Base-by-base conservation (phyloP, 2,797 vertebrate genomes). In the Falco biarmicus region DNA sequence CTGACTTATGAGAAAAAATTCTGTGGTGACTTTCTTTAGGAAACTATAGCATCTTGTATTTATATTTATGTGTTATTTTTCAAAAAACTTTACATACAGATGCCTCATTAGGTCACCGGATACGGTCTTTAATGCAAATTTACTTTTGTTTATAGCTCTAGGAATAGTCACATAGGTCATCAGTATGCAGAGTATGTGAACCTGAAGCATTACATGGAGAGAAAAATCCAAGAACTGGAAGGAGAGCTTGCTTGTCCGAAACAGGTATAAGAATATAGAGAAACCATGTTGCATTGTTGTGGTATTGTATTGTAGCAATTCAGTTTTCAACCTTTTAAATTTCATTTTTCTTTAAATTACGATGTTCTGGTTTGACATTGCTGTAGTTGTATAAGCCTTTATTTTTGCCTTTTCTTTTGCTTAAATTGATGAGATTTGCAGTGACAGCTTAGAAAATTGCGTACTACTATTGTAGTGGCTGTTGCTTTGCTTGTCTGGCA, bases 181-280 rank as follows among this genome's bases (percentile, higher is more conserved):
- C 98, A 98, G 32, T 95, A 78, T 48, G 97, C 98, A 56, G 98
- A 98, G 64, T 98, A 96, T 64, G 98, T 98, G 70, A 95, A 87
- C 32, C 95, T 98, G 80, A 98, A 98, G 95, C 78, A 82, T 76
- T 87, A 96, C 61, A 95, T 98, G 60, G 98, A 98, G 88, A 92
- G 95, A 59, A 98, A 95, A 60, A 97, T 98, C 19, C 94, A 97
- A 86, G 98, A 98, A 59, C 57, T 98, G 10, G 97, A 98, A 34
- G 97, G 97, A 59, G 96, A 98, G 6, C 74, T 98, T 63, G 97
- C 87, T 8, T 95, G 98, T 84, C 98, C 99, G 93, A 98, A 97
- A 97, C 98, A 98, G 98, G 99, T 99, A 87, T 41, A 66, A 73
- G 28, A 63, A 13, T 71, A 78, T n/a, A 10, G 63, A 92, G n/a